Percentiles rank a stretch among this genome's conserved stretches.
These are phyloP conservation scores for Syritta pipiens DNA, from an alignment of 2,888 invertebrate genomes.

Conservation along the genomic window DNA sequence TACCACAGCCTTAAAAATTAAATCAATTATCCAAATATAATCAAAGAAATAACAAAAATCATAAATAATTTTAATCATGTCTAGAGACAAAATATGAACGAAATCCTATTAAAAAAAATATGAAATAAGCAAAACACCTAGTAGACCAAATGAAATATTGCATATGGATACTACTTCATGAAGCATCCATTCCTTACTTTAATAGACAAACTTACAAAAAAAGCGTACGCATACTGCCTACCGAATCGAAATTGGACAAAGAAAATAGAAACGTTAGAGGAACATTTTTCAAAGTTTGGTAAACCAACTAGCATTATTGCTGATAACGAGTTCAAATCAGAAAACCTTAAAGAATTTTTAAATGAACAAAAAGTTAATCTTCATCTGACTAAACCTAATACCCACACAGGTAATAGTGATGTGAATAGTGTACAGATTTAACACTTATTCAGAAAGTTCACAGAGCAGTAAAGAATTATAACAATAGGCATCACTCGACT, in stretches of 20 bases:
- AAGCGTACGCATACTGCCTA: neutral
- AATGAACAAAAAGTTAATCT: neutral
- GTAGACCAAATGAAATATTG: neutral
- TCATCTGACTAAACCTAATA: neutral
- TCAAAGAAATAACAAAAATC: conserved; percentile 1
- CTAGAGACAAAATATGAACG: neutral
- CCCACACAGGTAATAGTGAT: conserved; percentile 2
- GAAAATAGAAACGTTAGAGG: neutral
- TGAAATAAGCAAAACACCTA: too few species aligned
- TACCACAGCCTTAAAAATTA: conserved; percentile 31
- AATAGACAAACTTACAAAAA: conserved; percentile 5
- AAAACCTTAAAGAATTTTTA: conserved; percentile 3
- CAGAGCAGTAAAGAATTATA: conserved; percentile 5
- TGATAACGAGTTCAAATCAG: neutral
- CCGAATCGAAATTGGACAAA: neutral
- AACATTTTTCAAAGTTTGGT: conserved; percentile 1
- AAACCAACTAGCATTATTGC: neutral
- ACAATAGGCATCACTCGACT: conserved; percentile 14
- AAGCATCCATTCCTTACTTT: neutral
- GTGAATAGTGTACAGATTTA: neutral
- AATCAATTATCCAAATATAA: conserved; percentile 13
- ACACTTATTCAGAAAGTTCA: conserved; percentile 3
- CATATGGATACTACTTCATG: conserved; percentile 3
- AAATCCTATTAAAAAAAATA: neutral
- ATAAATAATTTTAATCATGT: neutral